phyloP scores from a whole-genome alignment of 2,888 invertebrate species.

The Chloromyia formosa region DNA sequence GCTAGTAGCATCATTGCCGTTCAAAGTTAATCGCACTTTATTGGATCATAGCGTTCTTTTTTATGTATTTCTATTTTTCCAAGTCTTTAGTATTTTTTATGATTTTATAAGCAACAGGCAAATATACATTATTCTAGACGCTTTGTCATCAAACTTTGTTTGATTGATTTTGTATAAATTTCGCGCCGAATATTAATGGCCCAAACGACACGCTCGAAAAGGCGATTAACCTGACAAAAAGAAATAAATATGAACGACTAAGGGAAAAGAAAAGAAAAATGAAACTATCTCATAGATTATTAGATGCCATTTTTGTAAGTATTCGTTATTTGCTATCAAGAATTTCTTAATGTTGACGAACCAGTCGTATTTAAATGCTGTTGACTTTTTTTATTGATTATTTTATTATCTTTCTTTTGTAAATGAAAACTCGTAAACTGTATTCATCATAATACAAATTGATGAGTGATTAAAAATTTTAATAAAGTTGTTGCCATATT shows the following conservation, averaged over 20 bases:
- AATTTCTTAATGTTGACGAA: background rate
- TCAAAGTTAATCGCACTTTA: conserved; percentile 10
- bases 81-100: background rate
- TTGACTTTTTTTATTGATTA: conserved; percentile 1
- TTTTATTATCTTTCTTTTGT: background rate
- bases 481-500: conserved; percentile 28
- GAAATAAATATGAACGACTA: too few relatives aligned
- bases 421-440: background rate
- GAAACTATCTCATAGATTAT: too few relatives aligned
- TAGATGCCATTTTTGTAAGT: background rate
- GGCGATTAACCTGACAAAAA: too few relatives aligned
- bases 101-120: background rate
- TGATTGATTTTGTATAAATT: too few relatives aligned
- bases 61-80: background rate
- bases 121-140: background rate
- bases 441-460: conserved; percentile 3
- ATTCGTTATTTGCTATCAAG: background rate
- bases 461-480: background rate
- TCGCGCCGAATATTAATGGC: too few relatives aligned
- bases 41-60: background rate
- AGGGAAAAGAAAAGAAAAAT: too few relatives aligned
- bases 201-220: too few relatives aligned
- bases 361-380: background rate
- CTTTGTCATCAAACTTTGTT: too few relatives aligned
- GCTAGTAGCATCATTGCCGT: conserved; percentile 11